Conservation (phyloP, 2,113 vertebrate species). For the Dermatemys mawii region DNA sequence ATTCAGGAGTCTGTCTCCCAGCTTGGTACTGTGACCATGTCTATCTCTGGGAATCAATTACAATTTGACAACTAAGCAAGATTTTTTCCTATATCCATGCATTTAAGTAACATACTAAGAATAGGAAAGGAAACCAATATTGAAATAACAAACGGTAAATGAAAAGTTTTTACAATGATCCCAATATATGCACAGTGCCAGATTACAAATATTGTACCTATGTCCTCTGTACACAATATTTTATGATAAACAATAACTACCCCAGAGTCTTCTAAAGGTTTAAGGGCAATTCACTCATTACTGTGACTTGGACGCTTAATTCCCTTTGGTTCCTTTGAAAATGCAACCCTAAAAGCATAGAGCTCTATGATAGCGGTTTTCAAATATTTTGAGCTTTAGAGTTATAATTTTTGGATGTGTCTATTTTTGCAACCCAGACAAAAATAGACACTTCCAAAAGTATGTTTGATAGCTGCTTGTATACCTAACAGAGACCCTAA, state of each 20-base stretch:
- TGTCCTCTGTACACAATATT: not conserved
- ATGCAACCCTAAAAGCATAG: no score
- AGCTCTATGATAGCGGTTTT: no score
- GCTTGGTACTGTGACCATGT: not conserved
- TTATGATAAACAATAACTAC: not conserved
- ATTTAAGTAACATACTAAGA: not conserved
- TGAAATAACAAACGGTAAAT: not conserved
- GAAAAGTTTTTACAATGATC: not conserved
- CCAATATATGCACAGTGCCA: not conserved
- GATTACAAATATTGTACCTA: not conserved
- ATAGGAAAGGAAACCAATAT: not conserved
- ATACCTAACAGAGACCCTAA: no score
- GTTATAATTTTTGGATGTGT: no score
- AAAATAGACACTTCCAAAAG: no score
- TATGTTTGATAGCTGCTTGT: no score
- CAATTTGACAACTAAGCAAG: not conserved
- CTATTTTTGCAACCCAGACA: no score
- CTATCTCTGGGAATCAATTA: not conserved
- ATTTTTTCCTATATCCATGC: not conserved
- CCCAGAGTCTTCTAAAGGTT: not conserved
- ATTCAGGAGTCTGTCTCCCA: not conserved
- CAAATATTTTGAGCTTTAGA: no score
- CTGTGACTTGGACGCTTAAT: not conserved
- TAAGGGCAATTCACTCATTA: not conserved
- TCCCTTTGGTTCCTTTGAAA: no score